Percentiles rank a stretch among this genome's conserved stretches.
These are phyloP conservation scores for Ladona fulva DNA, from an alignment of 1,140 invertebrate genomes.

Conservation along the genomic window DNA sequence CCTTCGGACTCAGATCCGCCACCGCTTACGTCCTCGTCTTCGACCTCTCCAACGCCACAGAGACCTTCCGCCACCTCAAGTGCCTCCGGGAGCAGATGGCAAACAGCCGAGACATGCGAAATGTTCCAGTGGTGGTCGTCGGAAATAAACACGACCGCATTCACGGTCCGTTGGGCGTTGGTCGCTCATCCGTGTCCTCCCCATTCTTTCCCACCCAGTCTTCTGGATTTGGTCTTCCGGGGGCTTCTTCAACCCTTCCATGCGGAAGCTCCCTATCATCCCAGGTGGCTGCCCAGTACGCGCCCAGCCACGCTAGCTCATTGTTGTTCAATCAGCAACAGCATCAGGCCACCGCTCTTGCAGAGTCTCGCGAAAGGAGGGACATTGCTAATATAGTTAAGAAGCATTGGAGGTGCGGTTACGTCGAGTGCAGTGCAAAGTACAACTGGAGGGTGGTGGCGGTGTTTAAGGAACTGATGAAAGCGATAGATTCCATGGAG, in stretches of 20 bases:
- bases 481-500: constrained; percentile 42
- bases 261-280: background rate
- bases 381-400: constrained; percentile 86
- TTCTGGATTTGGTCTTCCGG: background rate
- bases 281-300: background rate
- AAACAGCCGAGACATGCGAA: constrained; percentile 81
- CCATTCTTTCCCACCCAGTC: background rate
- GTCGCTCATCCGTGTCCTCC: background rate
- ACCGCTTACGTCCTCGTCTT: constrained; percentile 88
- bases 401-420: constrained; percentile 90
- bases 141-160: constrained; percentile 88
- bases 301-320: background rate
- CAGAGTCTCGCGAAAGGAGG: constrained; percentile 32
- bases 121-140: constrained; percentile 82
- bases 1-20: constrained; percentile 75
- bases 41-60: constrained; percentile 74
- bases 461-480: constrained; percentile 55
- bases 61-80: constrained; percentile 81
- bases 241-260: background rate
- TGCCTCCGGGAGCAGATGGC: constrained; percentile 84
- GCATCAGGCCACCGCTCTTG: background rate
- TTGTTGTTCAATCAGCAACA: background rate
- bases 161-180: constrained; percentile 18
- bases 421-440: constrained; percentile 90
- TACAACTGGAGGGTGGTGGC: constrained; percentile 65